phyloP scores from a whole-genome alignment of 1,140 invertebrate genomes.

The Saccostrea cuccullata region DNA sequence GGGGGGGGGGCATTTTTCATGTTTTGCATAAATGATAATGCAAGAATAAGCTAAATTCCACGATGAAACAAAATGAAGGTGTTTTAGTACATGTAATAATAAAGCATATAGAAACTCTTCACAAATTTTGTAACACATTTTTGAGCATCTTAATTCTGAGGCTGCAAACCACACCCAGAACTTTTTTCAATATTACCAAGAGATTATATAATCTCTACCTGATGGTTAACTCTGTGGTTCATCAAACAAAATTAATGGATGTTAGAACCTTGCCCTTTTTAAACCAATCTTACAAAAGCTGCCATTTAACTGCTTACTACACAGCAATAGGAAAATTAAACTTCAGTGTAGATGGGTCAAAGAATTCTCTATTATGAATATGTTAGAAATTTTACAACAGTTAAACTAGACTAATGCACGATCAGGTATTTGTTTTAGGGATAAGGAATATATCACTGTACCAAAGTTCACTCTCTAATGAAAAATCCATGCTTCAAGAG shows the following conservation, averaged over 20 bases:
- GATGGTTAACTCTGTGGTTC: neutral
- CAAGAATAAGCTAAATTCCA: no score
- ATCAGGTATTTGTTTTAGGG: neutral
- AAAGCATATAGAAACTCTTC: no score
- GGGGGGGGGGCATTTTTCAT: no score
- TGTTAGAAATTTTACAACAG: neutral
- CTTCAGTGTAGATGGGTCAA: neutral
- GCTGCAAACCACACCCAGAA: no score
- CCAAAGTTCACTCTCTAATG: neutral
- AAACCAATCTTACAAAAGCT: slow-evolving; percentile 20
- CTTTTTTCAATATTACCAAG: no score
- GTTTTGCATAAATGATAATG: no score
- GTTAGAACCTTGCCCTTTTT: slow-evolving; percentile 8
- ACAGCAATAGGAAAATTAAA: neutral
- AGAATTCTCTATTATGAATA: neutral
- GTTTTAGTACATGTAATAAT: no score
- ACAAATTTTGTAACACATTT: no score
- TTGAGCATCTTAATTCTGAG: no score
- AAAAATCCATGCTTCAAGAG: neutral
- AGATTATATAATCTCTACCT: neutral
- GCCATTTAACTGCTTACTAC: neutral
- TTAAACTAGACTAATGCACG: neutral
- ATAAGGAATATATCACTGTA: neutral
- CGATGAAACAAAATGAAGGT: no score
- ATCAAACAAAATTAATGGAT: neutral